Evolutionary conservation across 2,888 invertebrate genomes (phyloP).

Genomic region (Folsomia manolachei): DNA sequence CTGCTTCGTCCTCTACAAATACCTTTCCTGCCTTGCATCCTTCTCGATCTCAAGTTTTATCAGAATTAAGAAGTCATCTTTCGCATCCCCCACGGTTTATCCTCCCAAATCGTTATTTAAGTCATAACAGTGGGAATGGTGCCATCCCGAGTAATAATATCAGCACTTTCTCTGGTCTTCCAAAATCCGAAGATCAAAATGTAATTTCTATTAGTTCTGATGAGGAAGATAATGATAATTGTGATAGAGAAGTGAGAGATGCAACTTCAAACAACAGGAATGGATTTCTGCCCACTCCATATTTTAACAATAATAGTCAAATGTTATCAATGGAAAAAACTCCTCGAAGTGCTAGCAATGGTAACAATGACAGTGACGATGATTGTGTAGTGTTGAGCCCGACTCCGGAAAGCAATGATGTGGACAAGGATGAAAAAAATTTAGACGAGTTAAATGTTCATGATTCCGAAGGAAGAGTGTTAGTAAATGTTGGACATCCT

Average conservation of each 20-base stretch:
- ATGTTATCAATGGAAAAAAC: conserved; percentile 28
- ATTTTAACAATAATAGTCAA: background rate
- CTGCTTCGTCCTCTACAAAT: background rate
- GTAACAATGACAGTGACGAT: conserved; percentile 75
- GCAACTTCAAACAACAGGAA: conserved; percentile 34
- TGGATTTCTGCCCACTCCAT: background rate
- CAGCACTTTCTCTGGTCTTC: background rate
- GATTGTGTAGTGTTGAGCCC: conserved; percentile 79
- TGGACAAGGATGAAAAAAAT: conserved; percentile 79
- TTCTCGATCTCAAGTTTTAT: background rate
- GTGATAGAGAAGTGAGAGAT: background rate
- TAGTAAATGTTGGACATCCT: conserved; percentile 90
- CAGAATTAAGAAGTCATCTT: background rate
- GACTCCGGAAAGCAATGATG: conserved; percentile 74
- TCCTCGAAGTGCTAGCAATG: conserved; percentile 46
- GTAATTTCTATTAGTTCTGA: conserved; percentile 36
- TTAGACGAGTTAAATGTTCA: conserved; percentile 88
- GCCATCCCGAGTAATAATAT: background rate
- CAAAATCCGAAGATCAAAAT: background rate
- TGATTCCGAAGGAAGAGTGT: conserved; percentile 85
- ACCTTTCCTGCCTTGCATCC: conserved; percentile 8
- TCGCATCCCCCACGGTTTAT: background rate
- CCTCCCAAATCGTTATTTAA: background rate
- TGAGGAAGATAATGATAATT: conserved; percentile 29
- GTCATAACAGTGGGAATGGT: too few species aligned